Percentiles rank a stretch among this genome's conserved stretches.
phyloP scores from a whole-genome alignment of 2,888 invertebrate genomes.

The Harmothoe impar region DNA sequence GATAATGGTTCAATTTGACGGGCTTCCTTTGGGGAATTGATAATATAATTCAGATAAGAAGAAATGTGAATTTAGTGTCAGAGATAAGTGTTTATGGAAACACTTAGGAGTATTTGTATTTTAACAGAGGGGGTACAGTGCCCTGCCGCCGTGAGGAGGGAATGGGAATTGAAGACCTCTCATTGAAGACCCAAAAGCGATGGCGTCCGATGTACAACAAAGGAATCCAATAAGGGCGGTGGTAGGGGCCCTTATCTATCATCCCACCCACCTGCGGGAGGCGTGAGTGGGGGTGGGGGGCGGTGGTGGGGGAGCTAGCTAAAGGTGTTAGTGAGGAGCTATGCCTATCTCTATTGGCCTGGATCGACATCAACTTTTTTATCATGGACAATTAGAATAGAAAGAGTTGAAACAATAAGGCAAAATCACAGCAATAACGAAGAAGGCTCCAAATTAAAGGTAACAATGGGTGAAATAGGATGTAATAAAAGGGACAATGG shows the following conservation, averaged over 20 bases:
- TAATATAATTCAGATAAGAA: conserved; percentile 11
- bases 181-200: neutral
- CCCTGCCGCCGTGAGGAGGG: neutral
- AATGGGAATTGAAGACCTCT: neutral
- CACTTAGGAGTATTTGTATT: conserved; percentile 18
- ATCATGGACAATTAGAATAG: no score
- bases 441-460: no score
- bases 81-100: conserved; percentile 3
- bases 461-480: no score
- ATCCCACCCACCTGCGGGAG: neutral
- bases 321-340: no score
- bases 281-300: neutral
- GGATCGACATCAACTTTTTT: no score
- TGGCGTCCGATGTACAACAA: neutral
- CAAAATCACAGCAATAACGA: no score
- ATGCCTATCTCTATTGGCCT: no score
- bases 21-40: neutral
- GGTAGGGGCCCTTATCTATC: conserved; percentile 6
- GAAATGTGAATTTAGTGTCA: neutral
- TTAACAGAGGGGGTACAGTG: neutral
- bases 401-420: no score
- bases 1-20: neutral
- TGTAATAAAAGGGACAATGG: no score
- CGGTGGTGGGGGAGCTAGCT: neutral
- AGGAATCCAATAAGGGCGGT: neutral